phyloP scores from a whole-genome alignment of 2,113 vertebrate species.

The Pteronura brasiliensis region DNA sequence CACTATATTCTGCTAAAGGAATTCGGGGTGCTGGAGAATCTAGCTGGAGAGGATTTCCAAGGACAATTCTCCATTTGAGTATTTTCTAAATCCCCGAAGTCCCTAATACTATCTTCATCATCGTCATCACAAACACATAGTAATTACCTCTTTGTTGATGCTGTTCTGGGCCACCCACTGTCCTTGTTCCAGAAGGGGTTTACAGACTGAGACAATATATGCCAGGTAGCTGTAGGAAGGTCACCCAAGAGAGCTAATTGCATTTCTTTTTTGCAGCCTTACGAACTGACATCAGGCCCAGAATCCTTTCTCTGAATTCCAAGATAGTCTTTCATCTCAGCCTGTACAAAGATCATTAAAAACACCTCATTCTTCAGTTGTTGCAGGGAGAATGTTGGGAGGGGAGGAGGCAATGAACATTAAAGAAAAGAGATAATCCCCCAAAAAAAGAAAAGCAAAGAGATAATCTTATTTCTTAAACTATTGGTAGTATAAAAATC shows the following conservation, averaged over 20 bases:
- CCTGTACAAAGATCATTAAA: not conserved
- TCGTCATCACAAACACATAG: not conserved
- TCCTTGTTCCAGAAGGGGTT: slow-evolving; percentile 21
- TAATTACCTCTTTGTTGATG: slow-evolving; percentile 3
- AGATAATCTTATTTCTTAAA: not conserved
- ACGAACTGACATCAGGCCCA: not conserved
- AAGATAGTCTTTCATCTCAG: slow-evolving; percentile 5
- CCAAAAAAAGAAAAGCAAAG: not conserved
- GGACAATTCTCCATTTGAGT: not conserved
- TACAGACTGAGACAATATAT: not conserved
- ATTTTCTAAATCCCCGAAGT: slow-evolving; percentile 11
- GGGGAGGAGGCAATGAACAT: not conserved
- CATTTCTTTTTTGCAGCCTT: not conserved
- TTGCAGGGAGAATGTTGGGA: not conserved
- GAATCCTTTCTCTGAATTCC: slow-evolving; percentile 6
- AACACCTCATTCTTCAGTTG: not conserved
- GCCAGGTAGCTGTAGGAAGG: not conserved
- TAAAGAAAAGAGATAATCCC: not conserved
- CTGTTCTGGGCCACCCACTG: slow-evolving; percentile 18
- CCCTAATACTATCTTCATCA: not conserved
- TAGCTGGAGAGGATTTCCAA: not conserved
- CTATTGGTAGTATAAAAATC: not conserved
- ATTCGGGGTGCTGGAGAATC: not conserved
- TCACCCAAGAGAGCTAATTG: slow-evolving; percentile 47
- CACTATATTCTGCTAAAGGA: not conserved